These are phyloP conservation scores for Nesoenas mayeri DNA, from an alignment of 2,113 vertebrate species.

Conservation along the genomic window DNA sequence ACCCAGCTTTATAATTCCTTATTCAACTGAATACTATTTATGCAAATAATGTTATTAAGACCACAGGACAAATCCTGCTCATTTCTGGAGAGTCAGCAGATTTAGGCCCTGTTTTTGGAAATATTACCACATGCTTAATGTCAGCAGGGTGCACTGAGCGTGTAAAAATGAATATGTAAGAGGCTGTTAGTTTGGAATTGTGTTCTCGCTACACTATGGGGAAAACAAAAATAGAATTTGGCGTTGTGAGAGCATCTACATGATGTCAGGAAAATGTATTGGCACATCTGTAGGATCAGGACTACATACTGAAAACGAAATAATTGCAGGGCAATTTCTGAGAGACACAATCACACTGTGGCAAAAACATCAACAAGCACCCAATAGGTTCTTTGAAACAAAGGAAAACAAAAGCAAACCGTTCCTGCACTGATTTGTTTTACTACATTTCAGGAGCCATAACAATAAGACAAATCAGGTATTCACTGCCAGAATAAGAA, in stretches of 20 bases:
- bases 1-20: not conserved
- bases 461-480: not conserved
- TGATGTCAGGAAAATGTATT: not conserved
- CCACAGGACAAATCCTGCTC: not conserved
- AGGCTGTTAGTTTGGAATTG: not conserved
- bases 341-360: not conserved
- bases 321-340: not conserved
- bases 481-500: not conserved
- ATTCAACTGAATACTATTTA: not conserved
- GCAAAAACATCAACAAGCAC: not conserved
- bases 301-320: not conserved
- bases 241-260: not conserved
- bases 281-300: not conserved
- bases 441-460: not conserved
- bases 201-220: not conserved
- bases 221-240: not conserved
- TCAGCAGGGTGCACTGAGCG: not conserved
- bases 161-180: not conserved
- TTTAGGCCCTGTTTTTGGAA: not conserved
- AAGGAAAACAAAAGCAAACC: not conserved
- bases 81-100: not conserved
- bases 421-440: not conserved
- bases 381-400: not conserved
- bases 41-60: not conserved
- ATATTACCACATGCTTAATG: not conserved